phyloP scores from a whole-genome alignment of 2,888 invertebrate genomes.

The Bombylius major region DNA sequence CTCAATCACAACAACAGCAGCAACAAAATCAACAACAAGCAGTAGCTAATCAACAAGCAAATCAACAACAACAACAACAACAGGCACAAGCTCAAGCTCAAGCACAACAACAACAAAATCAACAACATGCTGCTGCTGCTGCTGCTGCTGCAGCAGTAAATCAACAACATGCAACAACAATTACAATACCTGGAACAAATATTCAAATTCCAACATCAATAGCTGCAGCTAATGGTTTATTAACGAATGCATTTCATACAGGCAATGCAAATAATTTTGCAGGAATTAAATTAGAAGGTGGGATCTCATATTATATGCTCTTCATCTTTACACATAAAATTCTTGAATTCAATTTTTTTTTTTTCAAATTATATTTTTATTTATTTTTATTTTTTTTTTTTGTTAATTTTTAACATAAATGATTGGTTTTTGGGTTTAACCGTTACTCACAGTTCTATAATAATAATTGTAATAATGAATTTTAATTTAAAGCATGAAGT shows the following conservation, averaged over 20 bases:
- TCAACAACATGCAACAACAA: constrained; percentile 24
- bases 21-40: constrained; percentile 14
- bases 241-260: constrained; percentile 23
- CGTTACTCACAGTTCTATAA: too few relatives aligned
- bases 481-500: too few relatives aligned
- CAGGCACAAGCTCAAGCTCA: constrained; percentile 13
- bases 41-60: constrained; percentile 9
- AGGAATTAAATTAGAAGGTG: constrained; percentile 17
- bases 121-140: constrained; percentile 9
- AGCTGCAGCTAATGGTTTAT: constrained; percentile 32
- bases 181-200: constrained; percentile 36
- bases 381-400: neutral
- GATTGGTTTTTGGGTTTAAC: too few relatives aligned
- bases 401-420: too few relatives aligned
- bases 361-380: neutral
- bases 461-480: too few relatives aligned
- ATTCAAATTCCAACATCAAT: constrained; percentile 35
- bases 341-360: neutral
- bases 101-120: constrained; percentile 14
- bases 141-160: constrained; percentile 16
- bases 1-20: constrained; percentile 14
- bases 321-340: too few relatives aligned
- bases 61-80: constrained; percentile 12
- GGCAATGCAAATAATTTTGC: constrained; percentile 14
- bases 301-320: constrained; percentile 2